These are phyloP conservation scores for Odontophorus gujanensis DNA, from an alignment of 2,113 vertebrate genomes.

Conservation along the genomic window DNA sequence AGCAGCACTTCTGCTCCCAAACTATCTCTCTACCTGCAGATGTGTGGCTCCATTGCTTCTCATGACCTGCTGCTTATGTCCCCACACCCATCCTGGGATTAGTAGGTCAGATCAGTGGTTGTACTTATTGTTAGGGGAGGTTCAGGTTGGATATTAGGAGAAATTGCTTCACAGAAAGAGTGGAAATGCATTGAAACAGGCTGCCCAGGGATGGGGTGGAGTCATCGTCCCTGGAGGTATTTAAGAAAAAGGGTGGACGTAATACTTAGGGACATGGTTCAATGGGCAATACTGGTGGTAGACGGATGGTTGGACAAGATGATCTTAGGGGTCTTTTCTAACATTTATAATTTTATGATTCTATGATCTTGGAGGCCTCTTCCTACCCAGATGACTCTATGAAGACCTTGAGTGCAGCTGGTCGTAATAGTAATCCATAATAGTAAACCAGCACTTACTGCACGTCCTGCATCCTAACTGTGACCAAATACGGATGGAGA, in stretches of 20 bases:
- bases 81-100: not conserved
- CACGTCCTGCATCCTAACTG: accelerated
- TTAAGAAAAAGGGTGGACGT: too few species aligned
- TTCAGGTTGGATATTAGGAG: too few species aligned
- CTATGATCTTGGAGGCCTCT: too few species aligned
- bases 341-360: not conserved
- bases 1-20: not conserved
- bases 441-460: not conserved
- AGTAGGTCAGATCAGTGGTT: not conserved
- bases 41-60: not conserved
- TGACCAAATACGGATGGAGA: accelerated
- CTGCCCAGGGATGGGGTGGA: too few species aligned
- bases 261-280: too few species aligned
- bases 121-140: not conserved
- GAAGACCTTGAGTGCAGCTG: not conserved
- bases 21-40: not conserved
- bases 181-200: too few species aligned
- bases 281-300: too few species aligned
- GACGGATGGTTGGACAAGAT: not conserved
- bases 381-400: not conserved
- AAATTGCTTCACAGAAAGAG: too few species aligned
- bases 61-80: not conserved
- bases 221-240: too few species aligned
- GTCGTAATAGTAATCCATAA: not conserved
- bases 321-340: not conserved